Percentiles rank a stretch among this genome's conserved stretches.
Conservation (phyloP, 1,140 invertebrate species). For the Penaeus japonicus region DNA sequence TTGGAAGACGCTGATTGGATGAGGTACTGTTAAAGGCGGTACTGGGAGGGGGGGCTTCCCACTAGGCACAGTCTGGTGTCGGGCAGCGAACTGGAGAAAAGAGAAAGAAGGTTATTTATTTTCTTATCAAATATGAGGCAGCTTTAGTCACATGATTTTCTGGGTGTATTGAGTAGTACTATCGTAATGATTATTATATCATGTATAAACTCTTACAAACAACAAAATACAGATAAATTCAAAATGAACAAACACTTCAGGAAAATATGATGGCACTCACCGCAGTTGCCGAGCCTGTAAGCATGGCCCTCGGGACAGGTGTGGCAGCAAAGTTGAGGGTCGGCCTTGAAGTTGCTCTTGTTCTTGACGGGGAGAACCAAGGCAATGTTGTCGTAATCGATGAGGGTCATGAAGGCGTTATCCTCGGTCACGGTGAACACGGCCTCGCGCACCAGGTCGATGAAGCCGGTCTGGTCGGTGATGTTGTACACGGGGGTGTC, state of each 20-base stretch:
- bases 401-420: slow-evolving; percentile 61
- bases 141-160: too few relatives aligned
- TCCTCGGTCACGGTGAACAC: slow-evolving; percentile 59
- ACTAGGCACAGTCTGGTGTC: slow-evolving; percentile 33
- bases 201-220: background rate
- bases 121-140: background rate
- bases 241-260: background rate
- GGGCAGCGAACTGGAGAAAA: slow-evolving; percentile 43
- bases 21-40: slow-evolving; percentile 45
- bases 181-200: too few relatives aligned
- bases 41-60: background rate
- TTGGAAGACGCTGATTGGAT: slow-evolving; percentile 32
- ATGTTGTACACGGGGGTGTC: slow-evolving; percentile 60
- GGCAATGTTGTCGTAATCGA: slow-evolving; percentile 60
- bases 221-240: background rate
- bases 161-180: too few relatives aligned
- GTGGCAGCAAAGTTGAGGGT: slow-evolving; percentile 59
- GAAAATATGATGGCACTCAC: slow-evolving; percentile 30
- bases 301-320: slow-evolving; percentile 58
- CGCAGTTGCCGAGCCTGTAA: slow-evolving; percentile 60
- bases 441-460: slow-evolving; percentile 59
- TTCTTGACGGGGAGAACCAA: slow-evolving; percentile 56
- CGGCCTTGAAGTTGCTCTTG: slow-evolving; percentile 56
- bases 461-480: slow-evolving; percentile 60
- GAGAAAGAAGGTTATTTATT: background rate